Conservation (phyloP, 2,797 vertebrate species). For the Myotis findleyi region DNA sequence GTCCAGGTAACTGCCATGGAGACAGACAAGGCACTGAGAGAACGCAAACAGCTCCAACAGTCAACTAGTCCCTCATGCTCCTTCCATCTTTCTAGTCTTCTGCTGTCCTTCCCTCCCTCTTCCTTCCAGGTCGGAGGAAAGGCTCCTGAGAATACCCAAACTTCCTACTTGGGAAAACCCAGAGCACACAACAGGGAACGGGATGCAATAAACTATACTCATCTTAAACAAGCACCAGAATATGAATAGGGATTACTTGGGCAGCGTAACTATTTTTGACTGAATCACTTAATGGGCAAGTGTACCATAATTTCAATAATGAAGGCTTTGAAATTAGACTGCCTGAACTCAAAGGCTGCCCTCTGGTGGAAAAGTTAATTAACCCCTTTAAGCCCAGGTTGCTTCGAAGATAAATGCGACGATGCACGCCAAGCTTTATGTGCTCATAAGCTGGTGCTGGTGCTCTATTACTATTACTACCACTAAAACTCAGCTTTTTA, state of each 20-base stretch:
- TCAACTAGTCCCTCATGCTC: not conserved
- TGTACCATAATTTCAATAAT: not conserved
- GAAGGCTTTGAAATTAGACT: not conserved
- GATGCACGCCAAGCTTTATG: not conserved
- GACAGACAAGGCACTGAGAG: conserved; percentile 12
- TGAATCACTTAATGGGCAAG: not conserved
- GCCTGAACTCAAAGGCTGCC: not conserved
- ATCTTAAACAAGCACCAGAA: too few relatives aligned
- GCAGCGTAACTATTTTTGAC: accelerated
- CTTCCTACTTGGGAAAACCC: not conserved
- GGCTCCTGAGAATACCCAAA: not conserved
- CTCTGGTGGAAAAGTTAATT: not conserved
- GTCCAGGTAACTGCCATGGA: conserved; percentile 93
- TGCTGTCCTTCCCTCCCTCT: not conserved
- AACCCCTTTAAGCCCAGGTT: not conserved
- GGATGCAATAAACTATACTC: too few relatives aligned
- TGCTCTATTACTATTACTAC: too few relatives aligned
- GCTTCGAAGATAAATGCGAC: not conserved
- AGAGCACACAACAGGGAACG: not conserved
- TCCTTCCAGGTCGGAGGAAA: not conserved
- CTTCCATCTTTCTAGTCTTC: not conserved
- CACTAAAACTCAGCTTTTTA: too few relatives aligned
- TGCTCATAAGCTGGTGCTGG: not conserved
- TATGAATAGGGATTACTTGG: accelerated
- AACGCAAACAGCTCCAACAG: not conserved